Percentiles rank a stretch among this genome's conserved stretches.
phyloP scores from a whole-genome alignment of 2,797 vertebrate genomes.

The Spinus olivaceus region DNA sequence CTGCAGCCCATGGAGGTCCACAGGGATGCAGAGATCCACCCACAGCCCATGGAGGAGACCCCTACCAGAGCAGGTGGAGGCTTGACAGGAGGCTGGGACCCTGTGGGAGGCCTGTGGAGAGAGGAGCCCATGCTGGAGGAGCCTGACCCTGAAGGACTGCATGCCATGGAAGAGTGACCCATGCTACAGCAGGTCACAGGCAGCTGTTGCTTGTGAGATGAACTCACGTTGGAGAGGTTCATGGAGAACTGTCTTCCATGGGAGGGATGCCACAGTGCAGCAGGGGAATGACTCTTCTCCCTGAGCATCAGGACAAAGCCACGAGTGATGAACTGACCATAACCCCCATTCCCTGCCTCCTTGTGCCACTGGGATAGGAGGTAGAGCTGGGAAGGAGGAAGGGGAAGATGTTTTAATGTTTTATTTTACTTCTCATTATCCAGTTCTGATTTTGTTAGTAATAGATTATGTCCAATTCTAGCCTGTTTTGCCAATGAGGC shows the following conservation, averaged over 20 bases:
- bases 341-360: neutral
- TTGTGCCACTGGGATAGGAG: neutral
- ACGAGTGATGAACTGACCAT: neutral
- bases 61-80: too few species aligned
- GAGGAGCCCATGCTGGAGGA: neutral
- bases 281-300: rapidly evolving
- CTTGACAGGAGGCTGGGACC: neutral
- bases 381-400: neutral
- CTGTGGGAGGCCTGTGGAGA: neutral
- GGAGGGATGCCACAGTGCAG: too few species aligned
- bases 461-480: neutral
- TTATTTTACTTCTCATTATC: neutral
- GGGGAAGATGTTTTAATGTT: neutral
- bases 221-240: rapidly evolving
- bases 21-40: neutral
- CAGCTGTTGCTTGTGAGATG: rapidly evolving
- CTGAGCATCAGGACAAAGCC: neutral
- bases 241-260: neutral
- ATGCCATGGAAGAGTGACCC: neutral
- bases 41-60: rapidly evolving
- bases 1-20: neutral
- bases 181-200: neutral
- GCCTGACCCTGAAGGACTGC: neutral
- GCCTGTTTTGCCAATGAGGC: neutral
- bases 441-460: neutral